phyloP scores from a whole-genome alignment of 2,797 vertebrate genomes.

The Chaunax sp. region DNA sequence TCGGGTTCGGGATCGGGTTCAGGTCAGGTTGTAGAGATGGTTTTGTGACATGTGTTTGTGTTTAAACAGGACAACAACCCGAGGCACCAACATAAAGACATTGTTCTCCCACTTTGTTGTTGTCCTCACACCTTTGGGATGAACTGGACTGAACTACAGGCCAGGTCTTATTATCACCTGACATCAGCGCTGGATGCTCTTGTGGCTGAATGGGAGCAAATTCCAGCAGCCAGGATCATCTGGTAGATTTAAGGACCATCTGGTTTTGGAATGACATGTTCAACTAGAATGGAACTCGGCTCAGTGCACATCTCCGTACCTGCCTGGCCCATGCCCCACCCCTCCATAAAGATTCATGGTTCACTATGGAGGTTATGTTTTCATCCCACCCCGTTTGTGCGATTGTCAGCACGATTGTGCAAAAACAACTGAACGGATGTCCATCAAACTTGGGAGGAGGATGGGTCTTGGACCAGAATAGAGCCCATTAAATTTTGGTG shows the following conservation, averaged over 20 bases:
- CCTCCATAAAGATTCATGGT: no score
- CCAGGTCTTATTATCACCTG: neutral
- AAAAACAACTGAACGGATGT: no score
- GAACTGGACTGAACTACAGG: neutral
- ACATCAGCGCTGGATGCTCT: neutral
- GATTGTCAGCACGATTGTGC: no score
- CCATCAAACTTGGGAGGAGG: no score
- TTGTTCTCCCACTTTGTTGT: neutral
- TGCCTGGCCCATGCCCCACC: no score
- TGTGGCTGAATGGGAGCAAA: neutral
- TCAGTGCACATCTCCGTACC: no score
- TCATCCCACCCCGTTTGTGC: no score
- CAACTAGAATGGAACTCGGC: neutral
- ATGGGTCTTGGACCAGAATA: no score
- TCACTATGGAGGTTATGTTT: no score
- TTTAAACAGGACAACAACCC: no score
- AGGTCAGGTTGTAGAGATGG: neutral
- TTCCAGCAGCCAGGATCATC: neutral
- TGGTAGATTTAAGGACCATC: neutral
- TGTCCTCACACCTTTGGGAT: neutral
- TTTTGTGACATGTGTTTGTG: neutral
- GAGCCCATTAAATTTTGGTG: no score
- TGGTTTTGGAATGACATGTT: neutral
- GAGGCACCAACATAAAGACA: neutral
- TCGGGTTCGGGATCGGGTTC: neutral